Evolutionary conservation across 2,113 vertebrate species (phyloP).

Genomic region (Tachysurus fulvidraco): DNA sequence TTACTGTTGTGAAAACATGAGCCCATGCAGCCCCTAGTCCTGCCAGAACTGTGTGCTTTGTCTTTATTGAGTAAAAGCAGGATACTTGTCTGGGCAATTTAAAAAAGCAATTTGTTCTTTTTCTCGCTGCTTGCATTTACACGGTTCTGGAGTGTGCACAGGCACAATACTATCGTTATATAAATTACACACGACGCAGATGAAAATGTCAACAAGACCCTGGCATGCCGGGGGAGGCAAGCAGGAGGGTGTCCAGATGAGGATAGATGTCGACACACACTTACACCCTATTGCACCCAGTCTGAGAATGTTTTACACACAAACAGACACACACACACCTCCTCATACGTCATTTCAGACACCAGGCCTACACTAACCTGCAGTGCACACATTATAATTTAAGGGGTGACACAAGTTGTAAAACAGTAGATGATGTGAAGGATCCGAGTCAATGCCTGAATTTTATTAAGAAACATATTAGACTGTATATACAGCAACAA

Average conservation of each 20-base stretch:
- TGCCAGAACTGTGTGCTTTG: constrained; percentile 46
- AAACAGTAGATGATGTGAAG: too few relatives aligned
- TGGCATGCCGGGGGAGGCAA: constrained; percentile 27
- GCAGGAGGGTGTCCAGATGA: constrained; percentile 50
- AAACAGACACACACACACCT: constrained; percentile 3
- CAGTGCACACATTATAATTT: neutral
- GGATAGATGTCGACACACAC: constrained; percentile 54
- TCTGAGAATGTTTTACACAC: constrained; percentile 33
- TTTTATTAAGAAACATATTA: constrained; percentile 19
- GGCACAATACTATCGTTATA: constrained; percentile 48
- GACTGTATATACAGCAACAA: constrained; percentile 6
- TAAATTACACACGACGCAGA: constrained; percentile 55
- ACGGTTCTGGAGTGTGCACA: constrained; percentile 48
- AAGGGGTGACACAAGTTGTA: constrained; percentile 5
- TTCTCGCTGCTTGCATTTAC: constrained; percentile 53
- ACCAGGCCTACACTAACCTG: neutral
- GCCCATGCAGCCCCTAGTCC: constrained; percentile 5
- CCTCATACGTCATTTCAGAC: constrained; percentile 30
- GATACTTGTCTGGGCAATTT: constrained; percentile 58
- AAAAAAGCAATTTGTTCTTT: constrained; percentile 62
- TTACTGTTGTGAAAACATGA: constrained; percentile 31
- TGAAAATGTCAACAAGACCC: constrained; percentile 60
- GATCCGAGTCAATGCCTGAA: constrained; percentile 16
- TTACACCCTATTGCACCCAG: constrained; percentile 33
- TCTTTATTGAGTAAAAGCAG: constrained; percentile 56